Conservation (phyloP, 2,797 vertebrate species). For the Lacerta bilineata region DNA sequence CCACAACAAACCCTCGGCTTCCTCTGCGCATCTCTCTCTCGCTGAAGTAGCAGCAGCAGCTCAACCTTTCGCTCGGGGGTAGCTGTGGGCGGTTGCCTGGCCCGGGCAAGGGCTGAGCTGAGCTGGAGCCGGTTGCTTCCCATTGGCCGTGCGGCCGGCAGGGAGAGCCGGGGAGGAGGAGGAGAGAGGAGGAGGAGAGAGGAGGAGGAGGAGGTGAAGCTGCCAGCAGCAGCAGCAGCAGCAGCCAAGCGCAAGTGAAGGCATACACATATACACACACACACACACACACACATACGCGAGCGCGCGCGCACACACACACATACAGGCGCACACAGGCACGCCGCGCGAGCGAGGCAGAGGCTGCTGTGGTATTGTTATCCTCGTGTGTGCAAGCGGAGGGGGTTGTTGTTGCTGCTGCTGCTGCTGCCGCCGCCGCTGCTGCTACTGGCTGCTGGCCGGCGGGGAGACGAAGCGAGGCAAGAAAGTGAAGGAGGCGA, state of each 20-base stretch:
- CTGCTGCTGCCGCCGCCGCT: constrained; percentile 43
- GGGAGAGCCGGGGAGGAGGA: constrained; percentile 58
- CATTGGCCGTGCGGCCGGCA: constrained; percentile 75
- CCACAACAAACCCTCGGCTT: constrained; percentile 25
- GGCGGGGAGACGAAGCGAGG: constrained; percentile 48
- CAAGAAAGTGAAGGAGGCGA: constrained; percentile 52
- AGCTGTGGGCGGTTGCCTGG: constrained; percentile 57
- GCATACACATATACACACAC: constrained; percentile 27
- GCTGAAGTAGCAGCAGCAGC: background rate
- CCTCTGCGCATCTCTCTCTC: constrained; percentile 56
- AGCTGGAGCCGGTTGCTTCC: constrained; percentile 58
- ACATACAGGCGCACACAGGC: constrained; percentile 20
- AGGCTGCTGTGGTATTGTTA: constrained; percentile 69
- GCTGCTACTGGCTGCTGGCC: constrained; percentile 19
- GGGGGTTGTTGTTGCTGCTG: constrained; percentile 49
- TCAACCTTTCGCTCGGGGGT: constrained; percentile 20
- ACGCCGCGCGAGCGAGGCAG: constrained; percentile 10
- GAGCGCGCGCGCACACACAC: constrained; percentile 9
- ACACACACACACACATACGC: background rate
- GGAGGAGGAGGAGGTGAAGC: constrained; percentile 56
- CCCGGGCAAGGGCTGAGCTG: constrained; percentile 47
- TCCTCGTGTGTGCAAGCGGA: constrained; percentile 61
- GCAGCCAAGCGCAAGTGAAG: constrained; percentile 58
- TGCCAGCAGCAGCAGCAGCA: constrained; percentile 42
- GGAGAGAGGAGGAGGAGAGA: constrained; percentile 48